Evolutionary conservation across 35 echinoderm and acorn worm genomes (phyloP), one percentile per base, ranked within the genome.

Genomic region (Amphiura filiformis): DNA sequence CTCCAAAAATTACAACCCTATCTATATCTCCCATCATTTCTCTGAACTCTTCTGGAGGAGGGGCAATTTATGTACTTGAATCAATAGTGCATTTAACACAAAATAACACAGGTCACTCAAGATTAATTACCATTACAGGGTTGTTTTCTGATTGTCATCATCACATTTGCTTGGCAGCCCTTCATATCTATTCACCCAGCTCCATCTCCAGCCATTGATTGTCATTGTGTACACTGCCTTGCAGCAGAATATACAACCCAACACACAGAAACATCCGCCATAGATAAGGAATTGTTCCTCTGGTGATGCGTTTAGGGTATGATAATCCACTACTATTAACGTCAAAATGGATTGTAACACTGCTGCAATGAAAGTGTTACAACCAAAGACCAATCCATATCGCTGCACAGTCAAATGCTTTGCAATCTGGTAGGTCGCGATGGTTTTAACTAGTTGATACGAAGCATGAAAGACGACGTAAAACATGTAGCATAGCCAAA

Each of bases 371-470:
- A 97, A 97, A 0, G 87, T 97, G 56, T 97, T 97, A 76, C 88
- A 94, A 28, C 95, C 95, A 87, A 97, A 97, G 20, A 97, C 95
- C 18, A 97, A 39, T 12, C 92, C 95, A 87, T 94, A 97, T 17
- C 95, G 89, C 65, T 97, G 86, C 12, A 91, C 52, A 14, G 89
- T 86, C 7, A 97, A 70, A 70, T 91, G 65, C 35, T 90, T 88
- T 0, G 95, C 95, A 76, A 97, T 97, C 86, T 97, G 95, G 41
- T 87, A 97, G 89, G 82, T 93, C 82, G 96, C 93, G 87, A 99
- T 99, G 38, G 96, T 99, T 32, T 95, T 99, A 26, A 99, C 70
- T 4, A 99, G 76, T 81, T 99, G 96, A 83, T 99, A 99, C 0
- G 96, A 95, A 33, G 93, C 78, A 32, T 87, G 77, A 76, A 99